These are phyloP conservation scores for Corythaeola cristata DNA, from an alignment of 2,113 vertebrate species.

Conservation along the genomic window DNA sequence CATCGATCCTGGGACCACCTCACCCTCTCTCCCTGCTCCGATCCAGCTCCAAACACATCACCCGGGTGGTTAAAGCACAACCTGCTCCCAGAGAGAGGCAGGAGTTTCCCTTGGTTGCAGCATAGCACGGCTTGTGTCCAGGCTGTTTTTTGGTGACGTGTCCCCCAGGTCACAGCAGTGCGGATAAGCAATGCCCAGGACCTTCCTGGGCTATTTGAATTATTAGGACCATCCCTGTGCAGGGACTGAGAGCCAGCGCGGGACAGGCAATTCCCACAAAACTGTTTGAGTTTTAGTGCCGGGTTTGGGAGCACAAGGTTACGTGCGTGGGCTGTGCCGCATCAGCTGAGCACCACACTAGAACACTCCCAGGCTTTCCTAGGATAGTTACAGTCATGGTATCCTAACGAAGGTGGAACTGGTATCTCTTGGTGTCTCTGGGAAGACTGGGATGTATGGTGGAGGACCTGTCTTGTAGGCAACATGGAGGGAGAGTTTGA, in stretches of 20 bases:
- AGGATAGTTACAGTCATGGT: neutral
- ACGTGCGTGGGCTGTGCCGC: neutral
- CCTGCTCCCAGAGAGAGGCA: neutral
- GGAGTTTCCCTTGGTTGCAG: neutral
- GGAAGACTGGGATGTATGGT: neutral
- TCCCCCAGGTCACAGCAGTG: accelerated
- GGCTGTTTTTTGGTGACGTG: neutral
- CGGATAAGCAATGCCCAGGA: neutral
- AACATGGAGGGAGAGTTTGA: neutral
- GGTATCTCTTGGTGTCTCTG: neutral
- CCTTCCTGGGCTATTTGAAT: neutral
- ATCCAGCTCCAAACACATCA: neutral
- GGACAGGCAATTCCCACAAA: neutral
- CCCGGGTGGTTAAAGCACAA: neutral
- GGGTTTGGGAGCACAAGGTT: neutral
- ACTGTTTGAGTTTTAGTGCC: neutral
- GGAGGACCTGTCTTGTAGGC: neutral
- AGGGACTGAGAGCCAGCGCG: neutral
- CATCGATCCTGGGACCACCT: neutral
- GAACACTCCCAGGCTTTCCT: neutral
- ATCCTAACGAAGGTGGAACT: neutral
- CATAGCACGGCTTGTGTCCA: accelerated
- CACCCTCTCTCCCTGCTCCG: neutral
- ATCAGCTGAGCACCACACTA: neutral
- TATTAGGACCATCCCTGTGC: neutral